These are phyloP conservation scores for Clamator glandarius DNA, from an alignment of 2,797 vertebrate genomes.

Conservation along the genomic window DNA sequence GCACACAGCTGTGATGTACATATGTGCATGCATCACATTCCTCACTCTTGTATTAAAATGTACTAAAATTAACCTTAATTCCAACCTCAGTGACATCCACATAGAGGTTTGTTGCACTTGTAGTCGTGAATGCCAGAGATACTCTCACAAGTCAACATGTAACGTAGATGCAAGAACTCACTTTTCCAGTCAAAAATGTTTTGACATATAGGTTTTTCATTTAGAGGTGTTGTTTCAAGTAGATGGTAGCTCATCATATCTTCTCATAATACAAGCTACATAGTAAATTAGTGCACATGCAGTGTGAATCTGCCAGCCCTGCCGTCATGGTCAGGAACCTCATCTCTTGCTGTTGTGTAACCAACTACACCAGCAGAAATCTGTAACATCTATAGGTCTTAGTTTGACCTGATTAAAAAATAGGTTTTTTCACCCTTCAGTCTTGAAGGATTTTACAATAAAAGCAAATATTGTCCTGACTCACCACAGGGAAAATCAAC, in stretches of 20 bases:
- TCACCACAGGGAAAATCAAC: not conserved
- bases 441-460: not conserved
- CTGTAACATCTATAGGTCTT: not conserved
- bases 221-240: not conserved
- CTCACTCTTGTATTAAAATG: not conserved
- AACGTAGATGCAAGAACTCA: not conserved
- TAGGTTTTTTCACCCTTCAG: not conserved
- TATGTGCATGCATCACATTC: not conserved
- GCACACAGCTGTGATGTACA: not conserved
- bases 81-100: not conserved
- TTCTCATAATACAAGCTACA: not conserved
- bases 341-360: not conserved
- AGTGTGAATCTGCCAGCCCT: not conserved
- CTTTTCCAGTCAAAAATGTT: not conserved
- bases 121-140: not conserved
- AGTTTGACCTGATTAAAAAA: not conserved
- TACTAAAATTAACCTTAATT: not conserved
- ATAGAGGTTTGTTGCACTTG: not conserved
- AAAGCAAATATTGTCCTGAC: not conserved
- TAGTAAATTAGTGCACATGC: fast-evolving
- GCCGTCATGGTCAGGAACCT: not conserved
- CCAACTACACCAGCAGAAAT: not conserved
- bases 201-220: not conserved
- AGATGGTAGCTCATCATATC: not conserved
- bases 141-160: not conserved